Percentiles rank a stretch among this genome's conserved stretches.
Evolutionary conservation across 1,140 invertebrate species (phyloP).

Genomic region (Stegodyphus dumicola): DNA sequence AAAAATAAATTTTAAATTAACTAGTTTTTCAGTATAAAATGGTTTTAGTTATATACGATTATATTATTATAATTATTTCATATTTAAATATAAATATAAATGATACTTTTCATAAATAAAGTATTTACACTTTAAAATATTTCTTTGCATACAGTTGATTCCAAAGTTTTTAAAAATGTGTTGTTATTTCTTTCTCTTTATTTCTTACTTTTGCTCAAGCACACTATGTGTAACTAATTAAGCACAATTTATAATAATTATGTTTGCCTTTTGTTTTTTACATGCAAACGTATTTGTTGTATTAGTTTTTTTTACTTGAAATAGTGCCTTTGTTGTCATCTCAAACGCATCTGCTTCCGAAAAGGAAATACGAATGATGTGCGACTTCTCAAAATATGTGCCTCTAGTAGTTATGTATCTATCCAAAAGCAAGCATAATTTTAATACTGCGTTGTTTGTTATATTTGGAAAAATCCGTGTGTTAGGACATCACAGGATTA

Average conservation of each 20-base stretch:
- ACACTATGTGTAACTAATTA: background rate
- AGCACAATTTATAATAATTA: background rate
- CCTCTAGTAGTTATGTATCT: background rate
- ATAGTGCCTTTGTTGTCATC: background rate
- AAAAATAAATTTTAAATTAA: no score
- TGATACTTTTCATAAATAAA: no score
- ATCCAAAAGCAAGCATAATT: slow-evolving; percentile 3
- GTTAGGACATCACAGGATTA: slow-evolving; percentile 8
- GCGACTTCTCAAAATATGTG: slow-evolving; percentile 24
- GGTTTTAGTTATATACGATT: no score
- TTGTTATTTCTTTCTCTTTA: no score
- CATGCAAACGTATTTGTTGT: background rate
- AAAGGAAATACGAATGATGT: background rate
- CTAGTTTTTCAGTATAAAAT: no score
- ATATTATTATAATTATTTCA: no score
- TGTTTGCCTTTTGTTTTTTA: background rate
- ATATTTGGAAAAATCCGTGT: slow-evolving; percentile 11
- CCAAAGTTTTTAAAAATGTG: no score
- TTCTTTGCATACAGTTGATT: no score
- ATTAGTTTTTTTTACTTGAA: background rate
- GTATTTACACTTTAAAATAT: no score
- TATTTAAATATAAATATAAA: no score
- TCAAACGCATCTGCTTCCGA: background rate
- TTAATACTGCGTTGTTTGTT: slow-evolving; percentile 39
- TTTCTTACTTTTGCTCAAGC: background rate